phyloP scores from a whole-genome alignment of 2,113 vertebrate species.

The Grus americana region DNA sequence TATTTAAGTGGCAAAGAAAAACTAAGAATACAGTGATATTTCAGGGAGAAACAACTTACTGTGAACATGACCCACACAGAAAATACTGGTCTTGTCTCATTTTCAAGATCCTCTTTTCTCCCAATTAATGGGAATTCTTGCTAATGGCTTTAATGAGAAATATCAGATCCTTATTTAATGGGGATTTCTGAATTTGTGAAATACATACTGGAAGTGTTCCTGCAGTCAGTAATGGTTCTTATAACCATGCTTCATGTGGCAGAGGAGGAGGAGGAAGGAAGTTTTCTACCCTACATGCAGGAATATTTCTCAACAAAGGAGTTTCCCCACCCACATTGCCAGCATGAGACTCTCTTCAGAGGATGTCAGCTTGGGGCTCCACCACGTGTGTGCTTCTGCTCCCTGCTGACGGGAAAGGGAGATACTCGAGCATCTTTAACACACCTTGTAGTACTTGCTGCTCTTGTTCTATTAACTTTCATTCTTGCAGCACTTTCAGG shows the following conservation, averaged over 20 bases:
- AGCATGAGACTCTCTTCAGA: background rate
- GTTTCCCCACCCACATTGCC: background rate
- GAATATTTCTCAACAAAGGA: constrained; percentile 2
- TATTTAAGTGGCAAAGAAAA: background rate
- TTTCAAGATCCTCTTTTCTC: background rate
- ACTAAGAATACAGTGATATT: background rate
- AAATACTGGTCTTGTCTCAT: background rate
- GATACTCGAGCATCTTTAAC: background rate
- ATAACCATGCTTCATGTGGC: background rate
- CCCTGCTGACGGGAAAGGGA: background rate
- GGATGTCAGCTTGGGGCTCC: background rate
- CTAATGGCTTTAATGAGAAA: background rate
- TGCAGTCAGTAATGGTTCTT: background rate
- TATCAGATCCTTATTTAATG: background rate
- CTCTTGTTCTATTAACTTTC: background rate
- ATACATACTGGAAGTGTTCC: background rate
- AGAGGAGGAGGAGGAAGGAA: background rate
- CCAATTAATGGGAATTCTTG: background rate
- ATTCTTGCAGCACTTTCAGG: background rate
- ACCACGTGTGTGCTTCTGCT: background rate
- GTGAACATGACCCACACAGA: background rate
- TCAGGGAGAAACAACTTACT: background rate
- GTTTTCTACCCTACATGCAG: background rate
- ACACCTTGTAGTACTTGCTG: background rate
- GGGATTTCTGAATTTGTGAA: constrained; percentile 46